A percentile compares a stretch with the other conserved stretches of the same genome.
phyloP scores from a whole-genome alignment of 2,113 vertebrate species.

The Uropsilus gracilis region DNA sequence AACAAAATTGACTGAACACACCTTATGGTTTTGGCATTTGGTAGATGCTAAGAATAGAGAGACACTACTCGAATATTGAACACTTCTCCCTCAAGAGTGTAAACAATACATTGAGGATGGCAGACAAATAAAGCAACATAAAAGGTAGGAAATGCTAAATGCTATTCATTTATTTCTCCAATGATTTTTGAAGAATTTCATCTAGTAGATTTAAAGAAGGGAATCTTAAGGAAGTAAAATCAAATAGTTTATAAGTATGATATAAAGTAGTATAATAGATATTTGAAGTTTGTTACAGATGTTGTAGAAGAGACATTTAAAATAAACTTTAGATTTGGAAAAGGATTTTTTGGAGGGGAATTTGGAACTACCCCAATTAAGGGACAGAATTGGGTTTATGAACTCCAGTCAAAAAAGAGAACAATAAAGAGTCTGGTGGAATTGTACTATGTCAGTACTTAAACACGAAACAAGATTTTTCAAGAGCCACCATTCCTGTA shows the following conservation, averaged over 20 bases:
- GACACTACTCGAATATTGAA: not conserved
- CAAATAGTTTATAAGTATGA: not conserved
- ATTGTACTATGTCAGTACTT: not conserved
- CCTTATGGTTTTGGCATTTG: not conserved
- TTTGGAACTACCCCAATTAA: too few species aligned
- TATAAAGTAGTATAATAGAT: not conserved
- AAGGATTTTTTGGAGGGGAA: not conserved
- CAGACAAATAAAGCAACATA: not conserved
- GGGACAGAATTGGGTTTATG: not conserved
- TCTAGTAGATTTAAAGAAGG: not conserved
- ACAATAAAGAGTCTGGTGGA: not conserved
- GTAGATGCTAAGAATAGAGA: not conserved
- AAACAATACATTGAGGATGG: not conserved
- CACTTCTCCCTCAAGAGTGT: not conserved
- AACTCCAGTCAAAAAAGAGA: not conserved
- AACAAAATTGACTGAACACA: not conserved
- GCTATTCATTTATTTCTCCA: not conserved
- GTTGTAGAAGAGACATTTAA: not conserved
- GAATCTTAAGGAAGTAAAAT: not conserved
- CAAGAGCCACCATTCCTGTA: not conserved
- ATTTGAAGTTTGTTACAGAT: not conserved
- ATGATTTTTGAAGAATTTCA: not conserved
- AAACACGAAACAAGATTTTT: not conserved
- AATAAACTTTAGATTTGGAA: not conserved
- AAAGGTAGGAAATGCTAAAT: not conserved